Conservation (phyloP, 2,797 vertebrate genomes). For the Paramormyrops hopkinsi region DNA sequence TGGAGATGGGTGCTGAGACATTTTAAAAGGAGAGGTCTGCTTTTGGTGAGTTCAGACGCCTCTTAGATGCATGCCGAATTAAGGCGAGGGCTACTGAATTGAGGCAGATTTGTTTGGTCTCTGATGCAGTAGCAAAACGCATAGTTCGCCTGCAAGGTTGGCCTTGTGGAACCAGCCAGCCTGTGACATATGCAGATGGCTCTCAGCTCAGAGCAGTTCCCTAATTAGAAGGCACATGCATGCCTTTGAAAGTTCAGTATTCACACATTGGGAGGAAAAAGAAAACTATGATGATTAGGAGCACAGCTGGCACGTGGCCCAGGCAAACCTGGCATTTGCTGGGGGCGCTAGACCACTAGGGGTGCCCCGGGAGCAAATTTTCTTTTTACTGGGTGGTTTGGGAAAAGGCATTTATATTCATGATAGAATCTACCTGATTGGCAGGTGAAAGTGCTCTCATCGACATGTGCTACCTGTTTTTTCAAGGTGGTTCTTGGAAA, state of each 20-base stretch:
- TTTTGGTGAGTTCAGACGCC: conserved; percentile 62
- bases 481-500: background rate
- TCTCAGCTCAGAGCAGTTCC: conserved; percentile 28
- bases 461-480: background rate
- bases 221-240: conserved; percentile 28
- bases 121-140: conserved; percentile 14
- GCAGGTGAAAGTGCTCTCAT: background rate
- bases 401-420: background rate
- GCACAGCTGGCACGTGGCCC: background rate
- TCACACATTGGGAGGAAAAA: background rate
- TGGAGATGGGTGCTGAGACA: background rate
- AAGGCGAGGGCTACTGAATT: conserved; percentile 32
- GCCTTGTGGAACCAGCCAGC: conserved; percentile 62
- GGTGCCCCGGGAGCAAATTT: background rate
- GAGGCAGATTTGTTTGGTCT: conserved; percentile 13
- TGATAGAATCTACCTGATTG: background rate
- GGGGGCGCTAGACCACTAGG: background rate
- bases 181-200: conserved; percentile 42
- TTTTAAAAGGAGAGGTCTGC: conserved; percentile 55
- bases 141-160: conserved; percentile 56
- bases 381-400: background rate
- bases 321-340: background rate
- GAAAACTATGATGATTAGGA: background rate
- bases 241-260: background rate
- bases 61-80: conserved; percentile 37